phyloP scores from a whole-genome alignment of 2,113 vertebrate species.

The Lepus timidus region DNA sequence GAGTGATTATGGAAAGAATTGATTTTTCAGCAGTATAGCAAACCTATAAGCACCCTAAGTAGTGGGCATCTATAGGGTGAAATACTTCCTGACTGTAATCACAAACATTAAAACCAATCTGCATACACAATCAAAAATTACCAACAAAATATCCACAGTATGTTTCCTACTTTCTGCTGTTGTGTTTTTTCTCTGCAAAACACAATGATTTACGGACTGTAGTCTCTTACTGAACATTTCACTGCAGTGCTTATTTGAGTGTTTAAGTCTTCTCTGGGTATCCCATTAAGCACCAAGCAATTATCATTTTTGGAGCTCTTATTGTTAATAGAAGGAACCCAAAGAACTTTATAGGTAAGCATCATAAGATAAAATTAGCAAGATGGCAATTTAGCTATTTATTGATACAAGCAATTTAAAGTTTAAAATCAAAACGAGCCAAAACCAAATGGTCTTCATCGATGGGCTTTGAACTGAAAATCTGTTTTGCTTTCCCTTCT shows the following conservation, averaged over 20 bases:
- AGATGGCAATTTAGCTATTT: slow-evolving; percentile 62
- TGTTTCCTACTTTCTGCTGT: not conserved
- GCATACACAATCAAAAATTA: slow-evolving; percentile 25
- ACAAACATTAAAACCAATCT: slow-evolving; percentile 4
- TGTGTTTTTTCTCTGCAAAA: not conserved
- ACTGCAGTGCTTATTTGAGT: not conserved
- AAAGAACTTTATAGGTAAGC: slow-evolving; percentile 42
- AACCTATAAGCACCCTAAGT: fast-evolving
- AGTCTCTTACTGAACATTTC: not conserved
- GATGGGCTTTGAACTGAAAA: slow-evolving; percentile 62
- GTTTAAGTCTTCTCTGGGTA: slow-evolving; percentile 11
- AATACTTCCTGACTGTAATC: not conserved
- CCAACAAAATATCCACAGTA: not conserved
- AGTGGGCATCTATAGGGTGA: not conserved
- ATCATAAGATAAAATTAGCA: slow-evolving; percentile 64
- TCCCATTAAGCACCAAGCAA: not conserved
- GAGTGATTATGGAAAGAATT: not conserved
- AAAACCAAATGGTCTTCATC: not conserved
- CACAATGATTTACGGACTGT: not conserved
- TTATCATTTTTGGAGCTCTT: not conserved
- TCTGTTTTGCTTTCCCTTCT: not conserved
- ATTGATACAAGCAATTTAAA: slow-evolving; percentile 59
- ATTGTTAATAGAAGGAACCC: slow-evolving; percentile 38
- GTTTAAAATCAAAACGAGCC: slow-evolving; percentile 65
- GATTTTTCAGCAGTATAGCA: not conserved